Conservation (phyloP, 2,888 invertebrate species). For the Phyllotreta cruciferae region DNA sequence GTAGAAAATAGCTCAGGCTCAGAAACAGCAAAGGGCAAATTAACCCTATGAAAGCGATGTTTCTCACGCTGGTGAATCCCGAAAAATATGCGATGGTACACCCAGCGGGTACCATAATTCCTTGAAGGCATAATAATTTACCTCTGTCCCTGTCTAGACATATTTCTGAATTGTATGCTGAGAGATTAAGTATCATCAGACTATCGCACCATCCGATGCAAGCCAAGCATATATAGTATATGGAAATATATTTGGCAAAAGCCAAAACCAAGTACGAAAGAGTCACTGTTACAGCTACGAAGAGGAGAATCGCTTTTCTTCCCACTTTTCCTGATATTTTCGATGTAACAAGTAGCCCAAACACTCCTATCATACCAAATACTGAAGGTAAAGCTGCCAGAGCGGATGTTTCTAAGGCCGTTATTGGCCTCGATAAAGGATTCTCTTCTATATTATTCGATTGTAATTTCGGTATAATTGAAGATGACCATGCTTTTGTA, state of each 20-base stretch:
- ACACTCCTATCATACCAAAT: constrained; percentile 22
- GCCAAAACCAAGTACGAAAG: background rate
- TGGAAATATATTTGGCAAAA: constrained; percentile 33
- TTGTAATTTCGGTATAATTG: constrained; percentile 12
- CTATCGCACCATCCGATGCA: constrained; percentile 3
- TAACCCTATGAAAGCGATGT: no score
- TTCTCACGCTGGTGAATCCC: constrained; percentile 19
- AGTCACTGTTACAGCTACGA: no score
- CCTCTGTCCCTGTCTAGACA: constrained; percentile 80
- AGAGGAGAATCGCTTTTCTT: constrained; percentile 64
- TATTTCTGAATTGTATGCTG: constrained; percentile 84
- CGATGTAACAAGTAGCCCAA: constrained; percentile 36
- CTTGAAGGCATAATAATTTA: constrained; percentile 64
- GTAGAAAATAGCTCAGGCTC: background rate
- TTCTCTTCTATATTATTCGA: constrained; percentile 7
- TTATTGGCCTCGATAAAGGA: constrained; percentile 38
- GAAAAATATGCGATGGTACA: constrained; percentile 33
- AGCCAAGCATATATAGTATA: constrained; percentile 60
- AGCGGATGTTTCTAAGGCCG: background rate
- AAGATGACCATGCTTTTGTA: constrained; percentile 1
- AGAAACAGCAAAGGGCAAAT: no score
- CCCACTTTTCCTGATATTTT: constrained; percentile 56
- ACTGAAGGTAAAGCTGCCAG: constrained; percentile 26
- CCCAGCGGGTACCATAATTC: constrained; percentile 32
- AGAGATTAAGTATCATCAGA: constrained; percentile 41